Evolutionary conservation across 53 echinoderm and acorn worm species (phyloP).

Genomic region (Apostichopus leukothele): DNA sequence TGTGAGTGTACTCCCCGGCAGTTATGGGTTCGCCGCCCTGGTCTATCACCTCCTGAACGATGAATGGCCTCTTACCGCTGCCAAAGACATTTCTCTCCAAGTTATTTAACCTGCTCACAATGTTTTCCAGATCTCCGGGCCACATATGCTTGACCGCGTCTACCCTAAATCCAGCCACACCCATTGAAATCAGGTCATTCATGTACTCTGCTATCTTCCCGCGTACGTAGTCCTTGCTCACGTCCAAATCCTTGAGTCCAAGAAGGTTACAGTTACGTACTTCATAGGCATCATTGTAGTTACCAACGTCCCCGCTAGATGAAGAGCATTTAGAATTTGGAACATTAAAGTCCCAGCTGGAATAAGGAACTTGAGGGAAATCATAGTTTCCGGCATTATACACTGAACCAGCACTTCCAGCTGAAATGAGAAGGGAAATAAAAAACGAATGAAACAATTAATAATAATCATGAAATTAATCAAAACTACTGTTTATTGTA

Average conservation of each 20-base stretch:
- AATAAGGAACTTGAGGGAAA: conserved; percentile 73
- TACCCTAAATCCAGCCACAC: conserved; percentile 90
- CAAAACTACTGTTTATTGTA: no score
- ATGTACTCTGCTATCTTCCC: conserved; percentile 72
- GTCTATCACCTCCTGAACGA: conserved; percentile 92
- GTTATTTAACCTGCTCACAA: conserved; percentile 61
- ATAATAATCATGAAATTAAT: no score
- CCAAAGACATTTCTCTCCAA: conserved; percentile 65
- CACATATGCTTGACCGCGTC: conserved; percentile 99
- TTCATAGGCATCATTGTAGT: conserved; percentile 64
- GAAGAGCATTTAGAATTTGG: conserved; percentile 63
- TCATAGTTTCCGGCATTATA: conserved; percentile 35
- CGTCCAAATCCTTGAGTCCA: conserved; percentile 74
- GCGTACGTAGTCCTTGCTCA: conserved; percentile 62
- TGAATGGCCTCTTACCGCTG: conserved; percentile 60
- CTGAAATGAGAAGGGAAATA: not conserved
- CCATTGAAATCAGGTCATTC: conserved; percentile 65
- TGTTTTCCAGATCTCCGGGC: conserved; percentile 72
- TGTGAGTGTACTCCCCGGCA: conserved; percentile 65
- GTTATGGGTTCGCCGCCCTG: conserved; percentile 75
- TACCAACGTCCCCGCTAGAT: conserved; percentile 56
- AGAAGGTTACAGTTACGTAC: conserved; percentile 79
- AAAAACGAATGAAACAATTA: not conserved
- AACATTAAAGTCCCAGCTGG: conserved; percentile 68
- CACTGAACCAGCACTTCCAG: not conserved